Conservation (phyloP, 2,888 invertebrate species). For the Chydorus sphaericus region DNA sequence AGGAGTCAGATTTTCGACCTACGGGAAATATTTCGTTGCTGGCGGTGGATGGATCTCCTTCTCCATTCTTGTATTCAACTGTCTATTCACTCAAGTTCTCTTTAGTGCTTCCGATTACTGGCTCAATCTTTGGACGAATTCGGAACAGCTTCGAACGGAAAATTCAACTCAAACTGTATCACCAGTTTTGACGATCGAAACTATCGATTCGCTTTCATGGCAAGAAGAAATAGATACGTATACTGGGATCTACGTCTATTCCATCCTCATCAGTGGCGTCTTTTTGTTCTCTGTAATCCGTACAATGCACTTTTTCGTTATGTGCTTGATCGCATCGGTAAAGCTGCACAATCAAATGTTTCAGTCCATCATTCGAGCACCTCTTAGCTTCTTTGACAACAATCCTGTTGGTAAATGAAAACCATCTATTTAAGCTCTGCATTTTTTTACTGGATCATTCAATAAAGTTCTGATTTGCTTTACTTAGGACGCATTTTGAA, state of each 20-base stretch:
- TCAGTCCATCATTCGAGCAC: constrained; percentile 29
- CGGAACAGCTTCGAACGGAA: background rate
- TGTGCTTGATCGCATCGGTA: constrained; percentile 30
- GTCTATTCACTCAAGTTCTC: constrained; percentile 44
- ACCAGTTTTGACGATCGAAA: too few relatives aligned
- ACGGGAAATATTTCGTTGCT: constrained; percentile 49
- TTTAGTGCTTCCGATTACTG: constrained; percentile 39
- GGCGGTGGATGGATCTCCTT: constrained; percentile 47
- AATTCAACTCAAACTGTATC: too few relatives aligned
- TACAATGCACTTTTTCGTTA: constrained; percentile 29
- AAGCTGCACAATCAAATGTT: constrained; percentile 36
- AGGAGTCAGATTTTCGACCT: constrained; percentile 22
- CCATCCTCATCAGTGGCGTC: constrained; percentile 26
- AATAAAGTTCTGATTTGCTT: background rate
- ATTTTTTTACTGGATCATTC: background rate
- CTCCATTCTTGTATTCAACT: constrained; percentile 38
- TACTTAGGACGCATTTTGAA: constrained; percentile 45
- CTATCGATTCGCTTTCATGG: too few relatives aligned
- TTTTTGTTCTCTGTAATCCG: constrained; percentile 27
- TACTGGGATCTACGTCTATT: constrained; percentile 29
- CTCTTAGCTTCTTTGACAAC: constrained; percentile 58
- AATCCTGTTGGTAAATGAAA: constrained; percentile 53
- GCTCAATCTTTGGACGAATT: constrained; percentile 19
- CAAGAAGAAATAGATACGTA: constrained; percentile 6
- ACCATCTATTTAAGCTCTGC: background rate